Evolutionary conservation across 92 coral and sea anemone species (phyloP), one percentile per base, ranked within the genome.

Genomic region (Porites cylindrica): DNA sequence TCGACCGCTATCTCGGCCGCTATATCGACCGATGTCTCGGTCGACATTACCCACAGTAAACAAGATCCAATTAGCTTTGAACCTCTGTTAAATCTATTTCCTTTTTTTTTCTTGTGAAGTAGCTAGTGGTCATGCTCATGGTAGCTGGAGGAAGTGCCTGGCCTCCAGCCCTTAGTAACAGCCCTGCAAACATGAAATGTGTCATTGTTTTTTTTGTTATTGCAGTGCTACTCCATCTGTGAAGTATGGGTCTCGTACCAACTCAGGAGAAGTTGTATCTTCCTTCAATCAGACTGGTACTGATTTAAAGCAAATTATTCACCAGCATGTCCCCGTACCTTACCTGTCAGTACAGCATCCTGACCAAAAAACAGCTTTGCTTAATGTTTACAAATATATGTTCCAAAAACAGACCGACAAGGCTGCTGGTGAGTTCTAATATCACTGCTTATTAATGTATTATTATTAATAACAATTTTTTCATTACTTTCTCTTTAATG

Each of bases 341-440:
- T 60, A 63, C 58, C 58, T 95, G 62, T 72, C 81, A 64, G 85
- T 96, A 75, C 82, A 68, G 62, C 73, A 66, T 92, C 90, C 93
- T 9, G 86, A 88, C 74, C 74, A 83, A 50, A 81, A 89, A 75
- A 79, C 61, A 63, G 96, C 97, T 16, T 77, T 96, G 89, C 80
- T 77, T 6, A 90, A 87, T 50, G 91, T 79, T 52, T 95, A 85
- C 86, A 95, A 90, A 80, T 97, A 97, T 88, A 97, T 97, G 99
- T 97, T 97, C 86, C 99, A 97, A 82, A 97, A 97, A 86, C 96
- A 90, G 38, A 88, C 90, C 3, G 98, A 97, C 66, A 97, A 97
- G 78, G 95, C 93, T 9, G 80, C 89, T 88, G 99, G 99, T 83
- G 64, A 14, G 87, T 71, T n/a, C 18, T 78, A 17, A 29, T 61